These are phyloP conservation scores for Diarsia mendica DNA, from an alignment of 2,888 invertebrate genomes.

Conservation along the genomic window DNA sequence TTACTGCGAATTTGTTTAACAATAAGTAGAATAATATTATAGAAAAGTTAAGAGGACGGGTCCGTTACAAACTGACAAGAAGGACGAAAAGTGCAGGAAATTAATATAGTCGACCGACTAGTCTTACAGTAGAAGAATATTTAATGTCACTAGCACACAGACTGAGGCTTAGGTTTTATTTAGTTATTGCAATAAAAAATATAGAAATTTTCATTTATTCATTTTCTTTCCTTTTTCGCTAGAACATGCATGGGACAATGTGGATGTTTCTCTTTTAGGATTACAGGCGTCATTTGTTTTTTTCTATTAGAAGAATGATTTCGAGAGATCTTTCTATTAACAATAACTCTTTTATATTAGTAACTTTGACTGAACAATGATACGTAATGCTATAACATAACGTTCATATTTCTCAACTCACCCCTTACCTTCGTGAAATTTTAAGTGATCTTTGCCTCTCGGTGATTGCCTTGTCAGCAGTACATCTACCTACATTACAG, in stretches of 20 bases:
- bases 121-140: conserved; percentile 7
- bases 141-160: neutral
- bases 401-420: neutral
- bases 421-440: conserved; percentile 14
- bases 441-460: conserved; percentile 5
- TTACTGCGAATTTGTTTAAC: conserved; percentile 1
- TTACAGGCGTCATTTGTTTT: neutral
- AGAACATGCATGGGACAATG: neutral
- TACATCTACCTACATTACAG: conserved; percentile 9
- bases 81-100: conserved; percentile 2
- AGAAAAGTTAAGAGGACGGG: neutral
- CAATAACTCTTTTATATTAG: neutral
- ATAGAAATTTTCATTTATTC: neutral
- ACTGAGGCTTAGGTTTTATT: neutral
- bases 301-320: neutral
- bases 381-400: no score
- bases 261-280: neutral
- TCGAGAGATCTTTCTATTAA: neutral
- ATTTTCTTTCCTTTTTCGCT: neutral
- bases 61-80: conserved; percentile 13
- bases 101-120: neutral
- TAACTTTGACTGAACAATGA: neutral
- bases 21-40: neutral
- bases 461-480: conserved; percentile 9
- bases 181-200: neutral